These are phyloP conservation scores for Delichon dasypus DNA, from an alignment of 2,797 vertebrate species.

Conservation along the genomic window DNA sequence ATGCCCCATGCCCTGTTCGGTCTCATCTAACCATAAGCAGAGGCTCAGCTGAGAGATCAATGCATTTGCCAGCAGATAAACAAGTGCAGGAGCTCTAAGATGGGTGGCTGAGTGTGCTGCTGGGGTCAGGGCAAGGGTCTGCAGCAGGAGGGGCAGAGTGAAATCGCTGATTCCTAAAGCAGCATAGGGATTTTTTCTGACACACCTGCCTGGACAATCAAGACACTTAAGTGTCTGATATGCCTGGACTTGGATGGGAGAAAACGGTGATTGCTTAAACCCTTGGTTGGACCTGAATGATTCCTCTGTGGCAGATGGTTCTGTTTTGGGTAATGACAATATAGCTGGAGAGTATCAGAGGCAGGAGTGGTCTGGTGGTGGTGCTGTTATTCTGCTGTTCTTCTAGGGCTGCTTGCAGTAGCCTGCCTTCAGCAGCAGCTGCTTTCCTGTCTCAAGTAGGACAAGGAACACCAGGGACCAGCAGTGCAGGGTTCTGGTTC, in stretches of 20 bases:
- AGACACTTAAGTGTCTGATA: accelerated
- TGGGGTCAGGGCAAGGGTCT: not conserved
- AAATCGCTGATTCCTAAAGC: not conserved
- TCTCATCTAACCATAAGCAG: not conserved
- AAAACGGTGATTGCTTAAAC: not conserved
- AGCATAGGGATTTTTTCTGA: not conserved
- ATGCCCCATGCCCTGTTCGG: not conserved
- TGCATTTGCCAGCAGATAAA: not conserved
- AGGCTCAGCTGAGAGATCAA: accelerated
- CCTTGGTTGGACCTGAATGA: not conserved
- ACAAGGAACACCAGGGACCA: not conserved
- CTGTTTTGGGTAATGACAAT: not conserved
- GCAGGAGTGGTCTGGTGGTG: not conserved
- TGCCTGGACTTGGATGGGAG: not conserved
- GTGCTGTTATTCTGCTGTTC: not conserved
- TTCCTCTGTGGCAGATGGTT: not conserved
- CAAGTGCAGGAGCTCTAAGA: not conserved
- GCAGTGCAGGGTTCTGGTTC: not conserved
- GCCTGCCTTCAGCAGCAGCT: not conserved
- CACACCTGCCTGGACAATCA: too few relatives aligned
- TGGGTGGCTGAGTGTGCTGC: accelerated
- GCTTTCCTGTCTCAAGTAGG: not conserved
- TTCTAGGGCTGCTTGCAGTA: not conserved
- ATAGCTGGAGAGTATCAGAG: accelerated
- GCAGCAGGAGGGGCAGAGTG: not conserved